Conservation (phyloP, 2,113 vertebrate species). For the Campylorhamphus procurvoides region DNA sequence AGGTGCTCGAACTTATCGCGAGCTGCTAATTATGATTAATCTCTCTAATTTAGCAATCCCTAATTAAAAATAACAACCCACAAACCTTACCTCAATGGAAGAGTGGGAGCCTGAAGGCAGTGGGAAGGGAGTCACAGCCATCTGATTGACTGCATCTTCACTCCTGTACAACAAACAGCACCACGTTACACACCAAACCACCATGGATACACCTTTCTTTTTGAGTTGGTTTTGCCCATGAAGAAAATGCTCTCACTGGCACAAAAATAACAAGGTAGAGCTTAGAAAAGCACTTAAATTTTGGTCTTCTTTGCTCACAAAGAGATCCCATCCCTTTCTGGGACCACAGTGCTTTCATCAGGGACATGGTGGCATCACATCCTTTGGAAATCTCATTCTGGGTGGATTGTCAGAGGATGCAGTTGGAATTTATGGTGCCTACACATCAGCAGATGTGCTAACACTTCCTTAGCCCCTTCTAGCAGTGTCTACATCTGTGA, state of each 20-base stretch:
- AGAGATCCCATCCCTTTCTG: not conserved
- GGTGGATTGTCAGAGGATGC: not conserved
- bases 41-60: not conserved
- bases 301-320: not conserved
- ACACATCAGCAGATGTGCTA: not conserved
- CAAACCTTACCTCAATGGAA: conserved; percentile 80
- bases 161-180: conserved; percentile 72
- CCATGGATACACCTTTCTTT: not conserved
- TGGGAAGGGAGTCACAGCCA: conserved; percentile 88
- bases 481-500: not conserved
- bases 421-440: not conserved
- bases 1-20: not conserved
- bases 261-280: not conserved
- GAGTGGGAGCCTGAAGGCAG: conserved; percentile 74
- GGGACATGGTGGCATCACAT: not conserved
- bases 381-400: not conserved
- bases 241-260: not conserved
- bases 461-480: not conserved
- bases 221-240: not conserved
- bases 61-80: not conserved
- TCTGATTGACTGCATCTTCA: conserved; percentile 89
- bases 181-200: not conserved
- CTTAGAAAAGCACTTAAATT: not conserved
- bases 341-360: not conserved
- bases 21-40: conserved; percentile 25